These are phyloP conservation scores for Chiloscyllium punctatum DNA, from an alignment of 2,797 vertebrate genomes.

Conservation along the genomic window DNA sequence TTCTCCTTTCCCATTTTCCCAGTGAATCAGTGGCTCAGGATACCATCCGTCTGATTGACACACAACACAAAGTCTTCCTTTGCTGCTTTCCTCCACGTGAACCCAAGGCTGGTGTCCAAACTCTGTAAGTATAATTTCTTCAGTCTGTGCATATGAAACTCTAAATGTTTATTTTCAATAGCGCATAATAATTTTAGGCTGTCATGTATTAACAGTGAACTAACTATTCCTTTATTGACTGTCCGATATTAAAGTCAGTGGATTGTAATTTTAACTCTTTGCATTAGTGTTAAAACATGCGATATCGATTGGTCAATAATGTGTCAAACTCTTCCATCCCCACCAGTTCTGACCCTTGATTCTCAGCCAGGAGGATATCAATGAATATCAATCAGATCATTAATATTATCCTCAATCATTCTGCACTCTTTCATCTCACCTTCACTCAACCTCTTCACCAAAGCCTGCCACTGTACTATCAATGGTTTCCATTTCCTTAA, in stretches of 20 bases:
- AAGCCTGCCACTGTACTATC: neutral
- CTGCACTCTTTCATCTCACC: neutral
- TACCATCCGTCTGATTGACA: neutral
- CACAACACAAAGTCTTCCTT: neutral
- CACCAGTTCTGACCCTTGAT: too few relatives aligned
- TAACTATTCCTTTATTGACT: too few relatives aligned
- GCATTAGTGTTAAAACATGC: neutral
- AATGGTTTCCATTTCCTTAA: neutral
- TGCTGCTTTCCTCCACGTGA: constrained; percentile 16
- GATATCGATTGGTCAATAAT: neutral
- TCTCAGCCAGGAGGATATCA: neutral
- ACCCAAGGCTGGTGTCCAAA: constrained; percentile 38
- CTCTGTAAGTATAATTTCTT: constrained; percentile 34
- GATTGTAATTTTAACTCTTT: neutral
- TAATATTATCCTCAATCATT: neutral
- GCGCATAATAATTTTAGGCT: neutral
- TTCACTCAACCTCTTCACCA: neutral
- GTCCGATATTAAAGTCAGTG: neutral
- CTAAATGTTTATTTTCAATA: neutral
- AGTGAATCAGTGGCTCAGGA: neutral
- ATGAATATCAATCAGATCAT: neutral
- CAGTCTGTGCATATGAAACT: neutral
- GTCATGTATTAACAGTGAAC: neutral
- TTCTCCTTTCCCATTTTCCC: constrained; percentile 33
- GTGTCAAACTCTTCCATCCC: neutral